Evolutionary conservation across 2,113 vertebrate species (phyloP).

Genomic region (Nerophis ophidion): DNA sequence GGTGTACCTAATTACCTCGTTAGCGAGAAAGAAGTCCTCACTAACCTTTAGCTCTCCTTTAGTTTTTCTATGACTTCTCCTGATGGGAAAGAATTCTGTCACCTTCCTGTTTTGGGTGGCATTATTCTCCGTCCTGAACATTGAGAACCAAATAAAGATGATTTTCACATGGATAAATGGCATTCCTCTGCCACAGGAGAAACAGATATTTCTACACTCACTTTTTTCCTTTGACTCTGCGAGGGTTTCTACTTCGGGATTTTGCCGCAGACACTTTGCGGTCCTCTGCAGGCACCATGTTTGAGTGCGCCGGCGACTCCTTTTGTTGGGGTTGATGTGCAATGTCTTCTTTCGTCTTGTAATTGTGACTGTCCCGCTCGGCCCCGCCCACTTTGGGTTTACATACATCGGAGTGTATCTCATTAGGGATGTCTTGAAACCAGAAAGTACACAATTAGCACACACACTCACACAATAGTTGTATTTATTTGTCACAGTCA

Average conservation of each 20-base stretch:
- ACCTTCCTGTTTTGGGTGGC: slow-evolving; percentile 81
- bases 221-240: slow-evolving; percentile 72
- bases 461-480: neutral
- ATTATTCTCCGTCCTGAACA: slow-evolving; percentile 75
- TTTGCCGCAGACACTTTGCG: slow-evolving; percentile 31
- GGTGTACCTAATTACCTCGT: too few relatives aligned
- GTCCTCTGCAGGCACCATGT: slow-evolving; percentile 23
- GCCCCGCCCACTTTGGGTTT: slow-evolving; percentile 68
- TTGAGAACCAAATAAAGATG: too few relatives aligned
- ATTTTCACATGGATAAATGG: too few relatives aligned
- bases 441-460: neutral
- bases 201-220: slow-evolving; percentile 52
- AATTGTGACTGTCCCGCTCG: slow-evolving; percentile 38
- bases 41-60: slow-evolving; percentile 85
- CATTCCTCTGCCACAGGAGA: neutral
- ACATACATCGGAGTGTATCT: slow-evolving; percentile 45
- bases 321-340: slow-evolving; percentile 24
- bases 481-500: neutral
- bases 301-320: neutral
- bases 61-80: slow-evolving; percentile 89
- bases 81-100: slow-evolving; percentile 90
- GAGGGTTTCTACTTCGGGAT: slow-evolving; percentile 58
- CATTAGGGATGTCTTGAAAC: slow-evolving; percentile 27
- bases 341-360: slow-evolving; percentile 14
- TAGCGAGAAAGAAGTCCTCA: neutral